Conservation (phyloP, 2,888 invertebrate species). For the Hypomecis atomaria region DNA sequence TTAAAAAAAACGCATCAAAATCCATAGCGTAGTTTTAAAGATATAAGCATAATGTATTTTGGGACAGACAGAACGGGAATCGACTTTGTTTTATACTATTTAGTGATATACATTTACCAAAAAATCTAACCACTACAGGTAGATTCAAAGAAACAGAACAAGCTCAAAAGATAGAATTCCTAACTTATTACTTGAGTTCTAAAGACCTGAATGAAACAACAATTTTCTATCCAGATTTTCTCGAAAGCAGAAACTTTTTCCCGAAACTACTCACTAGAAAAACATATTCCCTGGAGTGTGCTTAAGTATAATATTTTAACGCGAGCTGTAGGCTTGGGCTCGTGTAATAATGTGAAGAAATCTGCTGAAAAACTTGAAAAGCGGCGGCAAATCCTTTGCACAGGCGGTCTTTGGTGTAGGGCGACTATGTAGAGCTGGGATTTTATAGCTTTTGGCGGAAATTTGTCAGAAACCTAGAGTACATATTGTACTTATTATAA, state of each 20-base stretch:
- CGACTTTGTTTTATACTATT: no score
- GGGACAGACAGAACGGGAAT: no score
- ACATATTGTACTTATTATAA: no score
- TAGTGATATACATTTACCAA: no score
- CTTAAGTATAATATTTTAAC: slow-evolving; percentile 28
- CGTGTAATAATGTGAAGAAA: slow-evolving; percentile 38
- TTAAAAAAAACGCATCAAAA: no score
- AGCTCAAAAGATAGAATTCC: no score
- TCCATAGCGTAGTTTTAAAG: no score
- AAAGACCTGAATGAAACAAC: not conserved
- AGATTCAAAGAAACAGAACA: no score
- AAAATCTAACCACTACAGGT: no score
- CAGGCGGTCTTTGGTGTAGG: slow-evolving; percentile 30
- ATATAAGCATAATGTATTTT: no score
- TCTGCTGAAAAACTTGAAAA: slow-evolving; percentile 40
- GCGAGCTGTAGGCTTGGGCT: slow-evolving; percentile 23
- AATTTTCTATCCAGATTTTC: slow-evolving; percentile 2
- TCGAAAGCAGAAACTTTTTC: slow-evolving; percentile 5
- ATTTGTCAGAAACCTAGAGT: no score
- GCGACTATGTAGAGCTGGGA: slow-evolving; percentile 20
- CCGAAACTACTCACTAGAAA: slow-evolving; percentile 28
- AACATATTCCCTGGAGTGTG: slow-evolving; percentile 19
- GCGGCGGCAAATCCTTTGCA: slow-evolving; percentile 36
- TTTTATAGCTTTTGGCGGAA: not conserved
- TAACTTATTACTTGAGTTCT: not conserved